Evolutionary conservation across 2,113 vertebrate species (phyloP).

Genomic region (Zosterops lateralis): DNA sequence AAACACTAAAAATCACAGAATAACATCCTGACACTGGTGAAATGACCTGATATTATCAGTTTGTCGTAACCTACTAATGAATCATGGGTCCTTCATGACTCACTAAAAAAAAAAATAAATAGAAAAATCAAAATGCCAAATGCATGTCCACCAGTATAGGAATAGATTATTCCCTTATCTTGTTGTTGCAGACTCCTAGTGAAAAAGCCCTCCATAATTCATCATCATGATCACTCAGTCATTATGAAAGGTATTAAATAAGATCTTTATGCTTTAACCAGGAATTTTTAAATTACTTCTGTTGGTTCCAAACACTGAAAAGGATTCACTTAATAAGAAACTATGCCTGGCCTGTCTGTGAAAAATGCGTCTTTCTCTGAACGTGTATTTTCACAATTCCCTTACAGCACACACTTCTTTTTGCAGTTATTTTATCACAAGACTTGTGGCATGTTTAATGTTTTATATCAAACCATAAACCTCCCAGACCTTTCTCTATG

Average conservation of each 20-base stretch:
- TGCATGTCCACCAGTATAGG: not conserved
- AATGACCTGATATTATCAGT: not conserved
- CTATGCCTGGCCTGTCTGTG: not conserved
- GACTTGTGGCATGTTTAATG: not conserved
- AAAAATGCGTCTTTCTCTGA: not conserved
- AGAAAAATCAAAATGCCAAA: not conserved
- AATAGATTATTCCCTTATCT: conserved; percentile 7
- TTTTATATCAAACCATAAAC: not conserved
- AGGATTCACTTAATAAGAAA: not conserved
- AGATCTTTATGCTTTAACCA: not conserved
- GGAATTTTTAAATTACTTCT: not conserved
- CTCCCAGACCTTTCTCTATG: not conserved
- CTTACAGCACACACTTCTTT: not conserved
- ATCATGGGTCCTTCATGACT: not conserved
- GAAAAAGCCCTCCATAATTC: not conserved
- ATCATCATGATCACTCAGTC: not conserved
- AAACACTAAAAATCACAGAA: not conserved
- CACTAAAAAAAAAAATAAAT: not conserved
- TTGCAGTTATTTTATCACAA: not conserved
- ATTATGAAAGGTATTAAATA: not conserved
- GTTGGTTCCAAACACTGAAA: not conserved
- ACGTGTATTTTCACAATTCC: not conserved
- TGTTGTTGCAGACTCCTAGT: not conserved
- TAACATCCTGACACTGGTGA: not conserved
- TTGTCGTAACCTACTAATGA: not conserved